A percentile compares a stretch with the other conserved stretches of the same genome.
phyloP scores from a whole-genome alignment of 2,797 vertebrate species.

The Xenopus petersii region DNA sequence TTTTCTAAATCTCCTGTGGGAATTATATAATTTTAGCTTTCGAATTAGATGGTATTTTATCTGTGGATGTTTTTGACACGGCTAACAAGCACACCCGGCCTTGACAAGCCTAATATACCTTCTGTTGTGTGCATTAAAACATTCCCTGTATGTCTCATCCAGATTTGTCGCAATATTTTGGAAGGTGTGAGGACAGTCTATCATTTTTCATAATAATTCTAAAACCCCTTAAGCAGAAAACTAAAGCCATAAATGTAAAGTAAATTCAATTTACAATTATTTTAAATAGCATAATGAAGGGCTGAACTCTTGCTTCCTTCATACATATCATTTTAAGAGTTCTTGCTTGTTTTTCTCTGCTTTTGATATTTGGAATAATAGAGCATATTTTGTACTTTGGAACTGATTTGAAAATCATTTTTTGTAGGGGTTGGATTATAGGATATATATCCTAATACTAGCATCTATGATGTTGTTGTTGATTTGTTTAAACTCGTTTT shows the following conservation, averaged over 20 bases:
- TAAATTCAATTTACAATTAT: neutral
- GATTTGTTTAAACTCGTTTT: constrained; percentile 21
- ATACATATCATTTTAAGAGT: too few species aligned
- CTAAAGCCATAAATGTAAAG: constrained; percentile 15
- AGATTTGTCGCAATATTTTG: constrained; percentile 36
- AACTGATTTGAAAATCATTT: too few species aligned
- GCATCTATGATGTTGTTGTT: too few species aligned
- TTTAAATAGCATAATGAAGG: constrained; percentile 8
- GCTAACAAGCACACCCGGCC: constrained; percentile 39
- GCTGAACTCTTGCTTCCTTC: too few species aligned
- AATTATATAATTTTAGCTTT: constrained; percentile 44
- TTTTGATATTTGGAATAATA: too few species aligned
- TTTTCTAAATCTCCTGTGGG: constrained; percentile 40
- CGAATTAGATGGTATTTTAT: constrained; percentile 46
- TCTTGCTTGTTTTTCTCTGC: too few species aligned
- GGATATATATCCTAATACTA: too few species aligned
- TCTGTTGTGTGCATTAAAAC: constrained; percentile 42
- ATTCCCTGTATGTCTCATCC: constrained; percentile 27
- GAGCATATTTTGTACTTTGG: too few species aligned
- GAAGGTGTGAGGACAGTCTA: constrained; percentile 24
- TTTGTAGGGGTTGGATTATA: too few species aligned
- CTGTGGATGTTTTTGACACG: constrained; percentile 37
- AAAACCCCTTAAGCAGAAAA: constrained; percentile 22
- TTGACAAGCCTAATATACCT: constrained; percentile 38
- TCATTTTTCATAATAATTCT: constrained; percentile 37